A percentile compares a stretch with the other conserved stretches of the same genome.
Evolutionary conservation across 2,113 vertebrate genomes (phyloP).

Genomic region (Alexandromys fortis): DNA sequence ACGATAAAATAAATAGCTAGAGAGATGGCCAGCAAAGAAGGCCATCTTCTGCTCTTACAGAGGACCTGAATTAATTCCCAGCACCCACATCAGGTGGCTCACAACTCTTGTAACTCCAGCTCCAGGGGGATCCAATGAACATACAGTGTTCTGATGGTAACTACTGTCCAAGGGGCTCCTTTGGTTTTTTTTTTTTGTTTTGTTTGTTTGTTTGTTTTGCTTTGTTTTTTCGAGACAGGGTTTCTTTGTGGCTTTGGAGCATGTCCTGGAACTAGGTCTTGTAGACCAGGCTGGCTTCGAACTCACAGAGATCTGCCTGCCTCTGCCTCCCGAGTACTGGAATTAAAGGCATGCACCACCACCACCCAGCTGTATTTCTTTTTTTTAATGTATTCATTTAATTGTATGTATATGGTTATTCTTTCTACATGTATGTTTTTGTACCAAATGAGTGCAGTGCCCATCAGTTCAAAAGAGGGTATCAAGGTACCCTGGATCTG

Average conservation of each 20-base stretch:
- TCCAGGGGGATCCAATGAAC: neutral
- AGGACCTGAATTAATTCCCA: neutral
- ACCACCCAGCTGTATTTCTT: neutral
- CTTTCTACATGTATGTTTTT: neutral
- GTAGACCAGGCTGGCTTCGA: too few relatives aligned
- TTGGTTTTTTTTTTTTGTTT: neutral
- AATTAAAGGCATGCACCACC: too few relatives aligned
- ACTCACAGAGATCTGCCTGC: too few relatives aligned
- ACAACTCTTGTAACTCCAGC: neutral
- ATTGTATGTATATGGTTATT: neutral
- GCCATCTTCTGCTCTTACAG: neutral
- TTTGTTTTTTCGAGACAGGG: too few relatives aligned
- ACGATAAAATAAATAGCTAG: neutral
- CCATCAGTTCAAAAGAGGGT: neutral
- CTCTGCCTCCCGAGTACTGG: too few relatives aligned
- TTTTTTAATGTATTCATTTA: neutral
- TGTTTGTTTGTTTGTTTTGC: too few relatives aligned
- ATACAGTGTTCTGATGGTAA: neutral
- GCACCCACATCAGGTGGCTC: neutral
- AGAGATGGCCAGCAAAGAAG: neutral
- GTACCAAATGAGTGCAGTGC: neutral
- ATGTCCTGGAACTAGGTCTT: too few relatives aligned
- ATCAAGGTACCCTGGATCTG: neutral
- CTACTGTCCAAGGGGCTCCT: neutral
- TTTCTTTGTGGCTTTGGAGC: too few relatives aligned